Base-by-base conservation (phyloP, 2,797 vertebrate genomes). In the Diceros bicornis region DNA sequence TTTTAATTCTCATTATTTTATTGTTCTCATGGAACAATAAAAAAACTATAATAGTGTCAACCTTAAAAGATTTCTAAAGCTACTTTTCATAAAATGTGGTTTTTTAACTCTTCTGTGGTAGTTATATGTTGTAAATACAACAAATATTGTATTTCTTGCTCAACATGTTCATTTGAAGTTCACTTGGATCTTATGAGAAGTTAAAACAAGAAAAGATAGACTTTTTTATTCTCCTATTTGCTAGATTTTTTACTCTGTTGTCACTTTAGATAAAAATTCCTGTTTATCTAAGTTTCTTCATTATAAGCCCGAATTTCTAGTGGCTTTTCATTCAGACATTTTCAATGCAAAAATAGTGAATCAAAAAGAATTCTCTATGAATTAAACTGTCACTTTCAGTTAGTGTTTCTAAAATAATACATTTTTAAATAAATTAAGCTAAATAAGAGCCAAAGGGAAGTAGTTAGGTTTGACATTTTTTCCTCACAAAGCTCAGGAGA, bases 21-120 rank as follows among this genome's bases (percentile, higher is more conserved):
- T 41, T 41, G 41, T 41, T 41, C 41, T 93, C 69, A 23, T 57
- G 77, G 92, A 95, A 95, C 83, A 98, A 97, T 96, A 98, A 97
- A 97, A 97, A 93, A 97, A 97, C 41, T 86, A 16, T 7, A 86
- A 75, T 12, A 93, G 47, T 47, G 47, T 47, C 47, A 47, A 47
- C 74, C 84, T 97, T 83, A 94, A 92, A 79, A 96, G 81, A 97
- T 96, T 94, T 98, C 91, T 97, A 96, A 95, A 97, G 32, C 87
- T 93, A 61, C 10, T 50, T 98, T 98, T 98, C 98, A 98, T 97
- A 98, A 98, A 97, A 97, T 52, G 72, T 44, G 62, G 55, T 97
- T 97, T 98, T 90, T 57, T 84, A 97, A 95, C 72, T 88, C 79
- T 90, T 94, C 10, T 87, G 11, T 68, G 44, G 17, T 87, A 44